Conservation (phyloP, 2,113 vertebrate genomes). For the Pseudolaguvia tuberculata region DNA sequence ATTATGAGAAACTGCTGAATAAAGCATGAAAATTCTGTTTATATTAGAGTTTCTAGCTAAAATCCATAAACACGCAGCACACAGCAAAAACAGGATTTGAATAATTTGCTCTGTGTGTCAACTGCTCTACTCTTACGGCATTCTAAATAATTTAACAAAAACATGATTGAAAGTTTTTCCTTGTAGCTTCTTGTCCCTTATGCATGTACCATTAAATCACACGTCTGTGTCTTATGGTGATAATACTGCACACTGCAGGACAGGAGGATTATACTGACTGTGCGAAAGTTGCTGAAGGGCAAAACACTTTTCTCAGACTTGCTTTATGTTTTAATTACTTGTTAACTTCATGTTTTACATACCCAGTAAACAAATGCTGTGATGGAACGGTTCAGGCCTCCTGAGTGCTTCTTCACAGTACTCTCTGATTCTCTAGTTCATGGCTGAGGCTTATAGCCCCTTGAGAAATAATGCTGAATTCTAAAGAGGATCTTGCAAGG, state of each 20-base stretch:
- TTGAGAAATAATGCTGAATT: conserved; percentile 19
- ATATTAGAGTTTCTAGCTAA: background rate
- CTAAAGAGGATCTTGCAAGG: conserved; percentile 16
- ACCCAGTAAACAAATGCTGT: background rate
- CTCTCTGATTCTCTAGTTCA: background rate
- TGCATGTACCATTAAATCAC: background rate
- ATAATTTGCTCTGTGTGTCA: background rate
- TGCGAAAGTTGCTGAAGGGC: background rate
- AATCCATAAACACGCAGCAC: background rate
- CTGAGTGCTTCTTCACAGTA: background rate
- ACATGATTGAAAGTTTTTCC: background rate
- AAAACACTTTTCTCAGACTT: no score
- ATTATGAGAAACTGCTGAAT: background rate
- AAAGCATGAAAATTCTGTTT: background rate
- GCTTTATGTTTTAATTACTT: background rate
- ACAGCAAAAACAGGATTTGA: background rate
- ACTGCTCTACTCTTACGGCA: background rate
- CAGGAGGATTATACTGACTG: no score
- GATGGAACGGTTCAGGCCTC: background rate
- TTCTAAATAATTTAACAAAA: background rate
- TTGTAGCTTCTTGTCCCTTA: background rate
- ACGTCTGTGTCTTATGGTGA: background rate
- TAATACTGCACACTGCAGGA: background rate
- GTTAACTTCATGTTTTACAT: background rate
- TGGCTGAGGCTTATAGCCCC: background rate